Conservation (phyloP, 1,140 invertebrate species). For the Mycetomoellerius zeteki region DNA sequence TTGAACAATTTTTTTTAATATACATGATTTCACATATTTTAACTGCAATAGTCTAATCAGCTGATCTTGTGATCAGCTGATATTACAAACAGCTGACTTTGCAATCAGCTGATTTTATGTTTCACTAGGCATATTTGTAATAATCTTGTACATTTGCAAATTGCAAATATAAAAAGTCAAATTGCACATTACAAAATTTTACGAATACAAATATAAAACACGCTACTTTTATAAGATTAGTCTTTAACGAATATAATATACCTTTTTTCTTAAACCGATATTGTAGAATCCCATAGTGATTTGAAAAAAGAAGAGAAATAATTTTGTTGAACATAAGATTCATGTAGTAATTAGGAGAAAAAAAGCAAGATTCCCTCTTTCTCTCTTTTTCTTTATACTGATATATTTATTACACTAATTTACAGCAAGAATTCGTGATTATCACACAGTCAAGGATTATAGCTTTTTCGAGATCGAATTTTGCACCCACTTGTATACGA, state of each 20-base stretch:
- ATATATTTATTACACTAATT: background rate
- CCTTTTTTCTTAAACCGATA: background rate
- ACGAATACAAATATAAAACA: background rate
- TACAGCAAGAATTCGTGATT: background rate
- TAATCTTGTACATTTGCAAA: background rate
- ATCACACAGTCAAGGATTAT: background rate
- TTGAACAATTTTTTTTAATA: background rate
- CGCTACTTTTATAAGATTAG: background rate
- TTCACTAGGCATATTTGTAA: background rate
- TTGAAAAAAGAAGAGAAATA: background rate
- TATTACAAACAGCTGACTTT: background rate
- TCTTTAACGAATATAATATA: background rate
- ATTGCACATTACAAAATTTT: background rate
- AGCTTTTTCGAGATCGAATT: background rate
- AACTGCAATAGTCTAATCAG: background rate
- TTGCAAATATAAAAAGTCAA: background rate
- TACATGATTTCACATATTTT: background rate
- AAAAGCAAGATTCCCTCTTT: background rate
- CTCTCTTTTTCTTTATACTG: too few species aligned
- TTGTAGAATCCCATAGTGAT: background rate
- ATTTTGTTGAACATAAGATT: background rate
- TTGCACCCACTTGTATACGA: constrained; percentile 89
- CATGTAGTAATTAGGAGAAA: background rate
- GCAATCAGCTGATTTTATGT: background rate
- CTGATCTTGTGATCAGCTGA: background rate